These are phyloP conservation scores for Sternarchorhynchus goeldii DNA, from an alignment of 2,797 vertebrate genomes.

Conservation along the genomic window DNA sequence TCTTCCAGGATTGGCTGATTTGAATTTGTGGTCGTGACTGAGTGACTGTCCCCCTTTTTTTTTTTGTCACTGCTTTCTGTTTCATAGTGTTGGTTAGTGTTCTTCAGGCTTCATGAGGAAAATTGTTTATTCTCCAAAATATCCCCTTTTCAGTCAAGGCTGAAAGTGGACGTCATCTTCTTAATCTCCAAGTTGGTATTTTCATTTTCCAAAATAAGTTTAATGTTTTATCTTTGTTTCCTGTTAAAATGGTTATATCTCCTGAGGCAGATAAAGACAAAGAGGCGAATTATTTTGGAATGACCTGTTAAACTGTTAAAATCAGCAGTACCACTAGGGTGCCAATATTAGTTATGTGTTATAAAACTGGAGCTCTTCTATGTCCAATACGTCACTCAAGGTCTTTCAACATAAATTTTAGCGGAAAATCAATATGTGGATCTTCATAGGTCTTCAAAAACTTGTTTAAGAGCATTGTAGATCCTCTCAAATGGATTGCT, in stretches of 20 bases:
- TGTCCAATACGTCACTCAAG: constrained; percentile 11
- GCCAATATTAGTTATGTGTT: constrained; percentile 16
- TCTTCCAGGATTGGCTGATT: constrained; percentile 27
- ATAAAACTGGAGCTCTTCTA: constrained; percentile 23
- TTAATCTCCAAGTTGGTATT: background rate
- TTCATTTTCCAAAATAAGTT: constrained; percentile 16
- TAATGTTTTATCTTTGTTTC: constrained; percentile 15
- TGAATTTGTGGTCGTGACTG: constrained; percentile 19
- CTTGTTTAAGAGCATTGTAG: constrained; percentile 29
- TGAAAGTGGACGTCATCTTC: constrained; percentile 19
- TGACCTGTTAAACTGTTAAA: constrained; percentile 25
- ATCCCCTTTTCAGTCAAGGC: constrained; percentile 9
- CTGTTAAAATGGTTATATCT: constrained; percentile 20
- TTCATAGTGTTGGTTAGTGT: constrained; percentile 23
- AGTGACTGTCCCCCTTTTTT: constrained; percentile 16
- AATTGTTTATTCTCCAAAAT: constrained; percentile 3
- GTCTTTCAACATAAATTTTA: constrained; percentile 5
- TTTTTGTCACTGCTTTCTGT: background rate
- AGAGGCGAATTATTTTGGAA: constrained; percentile 34
- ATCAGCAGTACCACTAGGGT: constrained; percentile 13
- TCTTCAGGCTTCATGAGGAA: constrained; percentile 23
- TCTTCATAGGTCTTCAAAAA: constrained; percentile 35
- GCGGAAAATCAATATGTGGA: constrained; percentile 10
- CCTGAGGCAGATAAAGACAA: constrained; percentile 17
- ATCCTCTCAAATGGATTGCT: constrained; percentile 51